Evolutionary conservation across 2,113 vertebrate genomes (phyloP), one percentile per base, ranked within the genome.

Genomic region (Misgurnus mizolepis): DNA sequence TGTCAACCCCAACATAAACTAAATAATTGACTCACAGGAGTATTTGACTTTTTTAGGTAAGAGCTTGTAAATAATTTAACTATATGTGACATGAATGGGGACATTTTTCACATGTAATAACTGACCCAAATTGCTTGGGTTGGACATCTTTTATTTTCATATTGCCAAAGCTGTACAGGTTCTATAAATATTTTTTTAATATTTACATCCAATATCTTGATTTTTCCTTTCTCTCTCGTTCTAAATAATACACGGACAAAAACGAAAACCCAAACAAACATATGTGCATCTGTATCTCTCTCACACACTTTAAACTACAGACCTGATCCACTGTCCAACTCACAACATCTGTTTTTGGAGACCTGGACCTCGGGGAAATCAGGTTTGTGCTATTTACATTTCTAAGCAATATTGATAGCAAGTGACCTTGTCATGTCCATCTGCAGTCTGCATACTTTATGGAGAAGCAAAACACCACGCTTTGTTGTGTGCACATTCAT

Each of bases 161-260:
- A 90, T 90, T 91, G 89, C 91, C 89, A 90, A 92, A 92, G 90
- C 91, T 92, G 91, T 91, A 92, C 91, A 91, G 87, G 61, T 89
- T 91, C 88, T 92, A 92, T 91, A 91, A 92, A 91, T 89, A 90
- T 78, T 89, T 84, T 85, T 90, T 89, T 88, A 92, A 87, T 89
- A 89, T 87, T 89, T 86, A 88, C 87, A 90, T 82, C 87, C 85
- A 76, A 17, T 73, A 76, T 86, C 80, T 88, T 79, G 12, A 50
- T 79, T 84, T 61, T 82, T 71, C 65, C 77, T 83, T 80, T 67
- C 70, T 3, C 53, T 78, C 70, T 69, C 40, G 14, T 64, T 78
- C 68, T 68, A 47, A 62, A 70, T 47, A 64, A 56, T 73, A 88
- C 72, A 55, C 49, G 43, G 53, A 69, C 49, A 22, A 17, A 66